Base-by-base conservation (phyloP, 2,113 vertebrate species). In the Pavo muticus region DNA sequence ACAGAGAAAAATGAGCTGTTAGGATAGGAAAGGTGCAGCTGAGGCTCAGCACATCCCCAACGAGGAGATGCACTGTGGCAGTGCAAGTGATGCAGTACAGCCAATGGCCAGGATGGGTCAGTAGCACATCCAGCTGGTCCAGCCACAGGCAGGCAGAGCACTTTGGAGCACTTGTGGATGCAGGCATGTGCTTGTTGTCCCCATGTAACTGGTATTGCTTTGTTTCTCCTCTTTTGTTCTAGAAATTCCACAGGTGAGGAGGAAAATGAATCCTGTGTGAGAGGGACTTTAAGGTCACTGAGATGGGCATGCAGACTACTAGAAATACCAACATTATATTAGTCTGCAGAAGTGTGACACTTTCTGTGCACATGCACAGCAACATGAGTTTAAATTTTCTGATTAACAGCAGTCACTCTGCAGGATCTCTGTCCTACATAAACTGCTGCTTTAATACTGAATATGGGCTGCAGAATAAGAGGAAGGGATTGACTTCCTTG, bases 81-180 rank as follows among this genome's bases (percentile, higher is more conserved):
- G 16, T 1, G 5, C 21, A 27, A 18, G 40, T 17, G n/a, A 67
- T 21, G 10, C 0, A 1, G 57, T 64, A 68, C 40, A 74, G 45
- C 44, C 9, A 6, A 25, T 2, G 1, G n/a, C 5, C 0, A 2
- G 67, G 56, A 27, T 0, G 1, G 70, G 50, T 0, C 14, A 45
- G 37, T 16, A 79, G 32, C 27, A 4, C 8, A 24, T 48, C 47
- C 84, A 42, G 0, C 44, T 14, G 35, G 77, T 35, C 35, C 74
- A 74, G 30, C 9, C n/a, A 29, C 9, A 15, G 45, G 16, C 11
- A 76, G 3, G 25, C 0, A 8, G 39, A 47, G 23, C 1, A 1
- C 27, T 72, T 44, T 65, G 21, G 37, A 59, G 6, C 27, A 5
- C 17, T 23, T 21, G 27, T 0, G 2, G 45, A 32, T 42, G 29